Percentiles rank a stretch among this genome's conserved stretches.
Conservation (phyloP, 2,113 vertebrate species). For the Poicephalus meyeri region DNA sequence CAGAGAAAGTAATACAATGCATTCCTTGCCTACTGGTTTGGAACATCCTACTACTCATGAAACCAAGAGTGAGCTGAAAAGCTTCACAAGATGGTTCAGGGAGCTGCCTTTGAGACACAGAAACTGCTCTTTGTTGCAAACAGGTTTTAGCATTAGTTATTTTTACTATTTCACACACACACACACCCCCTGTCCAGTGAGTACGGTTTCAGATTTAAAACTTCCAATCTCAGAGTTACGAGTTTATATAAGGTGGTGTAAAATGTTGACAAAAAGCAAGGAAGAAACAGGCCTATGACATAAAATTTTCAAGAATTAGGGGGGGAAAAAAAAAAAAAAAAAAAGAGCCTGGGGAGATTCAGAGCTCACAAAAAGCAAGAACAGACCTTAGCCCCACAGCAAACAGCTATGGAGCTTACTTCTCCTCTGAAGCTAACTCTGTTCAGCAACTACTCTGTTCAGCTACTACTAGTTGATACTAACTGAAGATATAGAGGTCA, state of each 20-base stretch:
- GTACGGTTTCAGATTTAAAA: neutral
- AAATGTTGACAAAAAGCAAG: neutral
- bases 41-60: neutral
- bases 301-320: accelerated
- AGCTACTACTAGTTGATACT: neutral
- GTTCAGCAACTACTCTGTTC: neutral
- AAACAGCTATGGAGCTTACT: neutral
- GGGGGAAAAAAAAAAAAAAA: neutral
- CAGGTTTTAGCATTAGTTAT: neutral
- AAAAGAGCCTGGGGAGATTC: neutral
- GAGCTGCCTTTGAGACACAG: neutral
- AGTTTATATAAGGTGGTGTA: neutral
- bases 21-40: neutral
- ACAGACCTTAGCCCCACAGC: neutral
- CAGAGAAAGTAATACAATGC: conserved; percentile 16
- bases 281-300: neutral
- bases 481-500: neutral
- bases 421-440: neutral
- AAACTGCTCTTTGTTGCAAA: neutral
- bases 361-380: neutral
- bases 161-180: neutral
- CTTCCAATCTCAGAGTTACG: neutral
- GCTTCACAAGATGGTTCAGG: neutral
- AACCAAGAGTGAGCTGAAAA: neutral
- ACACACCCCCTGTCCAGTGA: neutral